Evolutionary conservation across 2,888 invertebrate species (phyloP).

Genomic region (Agrilus biguttatus): DNA sequence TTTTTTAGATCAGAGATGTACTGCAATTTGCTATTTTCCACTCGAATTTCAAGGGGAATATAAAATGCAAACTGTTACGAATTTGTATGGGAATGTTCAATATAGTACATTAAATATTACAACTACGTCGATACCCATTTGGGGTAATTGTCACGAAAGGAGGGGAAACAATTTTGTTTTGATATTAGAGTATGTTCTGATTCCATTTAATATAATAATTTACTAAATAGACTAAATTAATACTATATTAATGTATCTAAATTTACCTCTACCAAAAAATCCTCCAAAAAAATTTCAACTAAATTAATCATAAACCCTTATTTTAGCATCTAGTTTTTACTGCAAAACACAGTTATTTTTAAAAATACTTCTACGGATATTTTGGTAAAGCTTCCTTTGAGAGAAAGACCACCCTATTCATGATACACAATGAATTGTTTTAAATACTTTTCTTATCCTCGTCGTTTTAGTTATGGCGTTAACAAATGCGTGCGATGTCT

Average conservation of each 20-base stretch:
- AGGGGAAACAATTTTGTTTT: conserved; percentile 46
- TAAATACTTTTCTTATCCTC: too few relatives aligned
- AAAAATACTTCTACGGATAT: too few relatives aligned
- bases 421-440: too few relatives aligned
- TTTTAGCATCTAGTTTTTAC: too few relatives aligned
- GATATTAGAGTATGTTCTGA: conserved; percentile 36
- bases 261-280: too few relatives aligned
- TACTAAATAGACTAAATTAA: too few relatives aligned
- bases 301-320: too few relatives aligned
- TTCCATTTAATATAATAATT: too few relatives aligned
- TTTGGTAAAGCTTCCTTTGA: background rate
- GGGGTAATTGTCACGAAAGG: conserved; percentile 47
- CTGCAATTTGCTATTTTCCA: conserved; percentile 45
- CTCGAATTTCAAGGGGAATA: conserved; percentile 50
- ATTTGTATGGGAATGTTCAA: conserved; percentile 36
- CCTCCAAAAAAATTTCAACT: too few relatives aligned
- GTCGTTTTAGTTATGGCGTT: conserved; percentile 34
- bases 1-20: conserved; percentile 9
- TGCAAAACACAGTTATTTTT: too few relatives aligned
- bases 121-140: conserved; percentile 47
- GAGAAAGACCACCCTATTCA: background rate
- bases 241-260: too few relatives aligned
- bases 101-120: conserved; percentile 46
- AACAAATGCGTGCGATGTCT: conserved; percentile 47
- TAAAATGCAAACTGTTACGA: conserved; percentile 37